Conservation (phyloP, 2,113 vertebrate genomes). For the Phyllopteryx taeniolatus region DNA sequence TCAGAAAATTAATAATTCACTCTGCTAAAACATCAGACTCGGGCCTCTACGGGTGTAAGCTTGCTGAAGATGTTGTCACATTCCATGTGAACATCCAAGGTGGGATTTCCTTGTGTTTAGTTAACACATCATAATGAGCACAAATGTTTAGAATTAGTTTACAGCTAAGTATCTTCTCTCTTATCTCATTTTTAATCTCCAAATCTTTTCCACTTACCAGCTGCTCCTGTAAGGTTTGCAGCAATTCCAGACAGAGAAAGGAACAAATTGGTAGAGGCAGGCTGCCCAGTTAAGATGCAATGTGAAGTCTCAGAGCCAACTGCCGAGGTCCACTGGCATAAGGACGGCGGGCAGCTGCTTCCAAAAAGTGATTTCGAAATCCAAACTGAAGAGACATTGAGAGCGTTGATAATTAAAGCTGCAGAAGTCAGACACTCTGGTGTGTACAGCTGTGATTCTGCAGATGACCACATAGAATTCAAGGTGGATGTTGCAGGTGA, state of each 20-base stretch:
- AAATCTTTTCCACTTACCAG: conserved; percentile 54
- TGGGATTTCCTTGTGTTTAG: conserved; percentile 59
- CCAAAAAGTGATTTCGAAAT: conserved; percentile 61
- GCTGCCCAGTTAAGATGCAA: conserved; percentile 66
- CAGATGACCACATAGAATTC: conserved; percentile 74
- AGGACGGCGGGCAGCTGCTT: conserved; percentile 66
- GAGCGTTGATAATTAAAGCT: conserved; percentile 65
- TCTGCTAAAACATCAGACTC: conserved; percentile 76
- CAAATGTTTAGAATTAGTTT: neutral
- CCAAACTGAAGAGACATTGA: conserved; percentile 61
- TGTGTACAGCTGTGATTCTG: conserved; percentile 71
- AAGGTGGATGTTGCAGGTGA: conserved; percentile 82
- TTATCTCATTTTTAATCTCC: neutral
- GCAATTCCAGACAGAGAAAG: conserved; percentile 62
- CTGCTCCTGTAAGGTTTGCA: conserved; percentile 65
- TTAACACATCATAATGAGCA: neutral
- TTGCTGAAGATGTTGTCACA: conserved; percentile 77
- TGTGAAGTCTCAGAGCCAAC: conserved; percentile 71
- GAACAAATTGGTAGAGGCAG: conserved; percentile 71
- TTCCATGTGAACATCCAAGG: conserved; percentile 85
- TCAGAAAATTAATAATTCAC: conserved; percentile 77
- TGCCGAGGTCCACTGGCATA: conserved; percentile 70
- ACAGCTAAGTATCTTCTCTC: neutral
- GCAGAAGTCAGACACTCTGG: conserved; percentile 72
- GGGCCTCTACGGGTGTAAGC: conserved; percentile 84